Evolutionary conservation across 2,797 vertebrate genomes (phyloP).

Genomic region (Agapornis canus): DNA sequence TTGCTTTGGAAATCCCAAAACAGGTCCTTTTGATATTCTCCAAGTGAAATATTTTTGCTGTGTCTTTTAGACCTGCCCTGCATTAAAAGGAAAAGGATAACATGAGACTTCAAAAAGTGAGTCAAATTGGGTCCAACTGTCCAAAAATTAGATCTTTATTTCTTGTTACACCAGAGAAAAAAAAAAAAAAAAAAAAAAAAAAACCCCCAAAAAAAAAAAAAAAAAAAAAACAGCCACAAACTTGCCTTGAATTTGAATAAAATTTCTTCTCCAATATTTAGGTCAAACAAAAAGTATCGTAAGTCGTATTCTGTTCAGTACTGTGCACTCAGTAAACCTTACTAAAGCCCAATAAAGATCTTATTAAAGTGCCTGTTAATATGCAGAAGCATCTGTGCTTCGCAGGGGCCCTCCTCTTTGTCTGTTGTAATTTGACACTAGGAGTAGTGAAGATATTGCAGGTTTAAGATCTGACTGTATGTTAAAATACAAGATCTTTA

Average conservation of each 20-base stretch:
- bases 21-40: slow-evolving; percentile 8
- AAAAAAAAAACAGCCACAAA: neutral
- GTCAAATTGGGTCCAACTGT: neutral
- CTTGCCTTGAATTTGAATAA: neutral
- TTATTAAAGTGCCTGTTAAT: neutral
- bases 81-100: neutral
- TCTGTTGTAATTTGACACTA: neutral
- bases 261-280: neutral
- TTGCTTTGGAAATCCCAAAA: neutral
- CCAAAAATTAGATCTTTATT: neutral
- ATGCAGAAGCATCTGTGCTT: neutral
- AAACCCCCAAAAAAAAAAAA: neutral
- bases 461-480: neutral
- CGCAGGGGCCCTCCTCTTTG: neutral
- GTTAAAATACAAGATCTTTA: neutral
- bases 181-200: neutral
- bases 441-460: neutral
- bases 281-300: neutral
- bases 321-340: neutral
- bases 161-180: neutral
- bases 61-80: neutral
- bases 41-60: neutral
- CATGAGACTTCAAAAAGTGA: neutral
- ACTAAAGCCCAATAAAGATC: neutral
- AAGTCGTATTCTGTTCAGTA: neutral